Percentiles rank a stretch among this genome's conserved stretches.
Evolutionary conservation across 2,113 vertebrate genomes (phyloP).

Genomic region (Phrynosoma platyrhinos): DNA sequence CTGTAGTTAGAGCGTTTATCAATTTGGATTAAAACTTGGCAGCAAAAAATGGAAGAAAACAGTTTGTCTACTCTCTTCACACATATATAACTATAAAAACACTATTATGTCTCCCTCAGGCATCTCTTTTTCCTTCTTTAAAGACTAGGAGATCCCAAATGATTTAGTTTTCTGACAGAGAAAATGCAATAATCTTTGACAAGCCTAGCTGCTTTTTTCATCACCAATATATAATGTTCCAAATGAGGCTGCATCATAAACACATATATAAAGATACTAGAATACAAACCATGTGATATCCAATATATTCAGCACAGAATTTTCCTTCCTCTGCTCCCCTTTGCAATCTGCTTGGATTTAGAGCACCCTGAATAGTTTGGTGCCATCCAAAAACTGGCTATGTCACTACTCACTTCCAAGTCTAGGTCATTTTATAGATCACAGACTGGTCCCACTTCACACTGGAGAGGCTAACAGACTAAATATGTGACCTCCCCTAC

Average conservation of each 20-base stretch:
- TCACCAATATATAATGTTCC: no score
- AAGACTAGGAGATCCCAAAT: background rate
- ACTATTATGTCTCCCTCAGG: no score
- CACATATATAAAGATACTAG: background rate
- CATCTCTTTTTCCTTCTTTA: background rate
- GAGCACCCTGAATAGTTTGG: background rate
- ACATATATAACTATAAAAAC: background rate
- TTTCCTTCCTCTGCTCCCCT: background rate
- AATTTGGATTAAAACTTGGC: no score
- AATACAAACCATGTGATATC: background rate
- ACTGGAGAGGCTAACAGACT: background rate
- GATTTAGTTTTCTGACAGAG: no score
- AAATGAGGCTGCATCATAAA: no score
- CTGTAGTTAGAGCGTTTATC: no score
- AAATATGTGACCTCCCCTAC: no score
- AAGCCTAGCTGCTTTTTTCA: background rate
- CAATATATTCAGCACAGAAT: background rate
- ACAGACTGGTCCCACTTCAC: background rate
- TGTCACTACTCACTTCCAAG: background rate
- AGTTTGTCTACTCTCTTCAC: background rate
- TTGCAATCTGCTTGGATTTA: background rate
- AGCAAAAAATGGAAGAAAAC: no score
- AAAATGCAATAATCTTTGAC: background rate
- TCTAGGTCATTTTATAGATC: background rate
- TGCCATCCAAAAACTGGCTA: background rate